Evolutionary conservation across 1,140 invertebrate species (phyloP).

Genomic region (Mycetomoellerius zeteki): DNA sequence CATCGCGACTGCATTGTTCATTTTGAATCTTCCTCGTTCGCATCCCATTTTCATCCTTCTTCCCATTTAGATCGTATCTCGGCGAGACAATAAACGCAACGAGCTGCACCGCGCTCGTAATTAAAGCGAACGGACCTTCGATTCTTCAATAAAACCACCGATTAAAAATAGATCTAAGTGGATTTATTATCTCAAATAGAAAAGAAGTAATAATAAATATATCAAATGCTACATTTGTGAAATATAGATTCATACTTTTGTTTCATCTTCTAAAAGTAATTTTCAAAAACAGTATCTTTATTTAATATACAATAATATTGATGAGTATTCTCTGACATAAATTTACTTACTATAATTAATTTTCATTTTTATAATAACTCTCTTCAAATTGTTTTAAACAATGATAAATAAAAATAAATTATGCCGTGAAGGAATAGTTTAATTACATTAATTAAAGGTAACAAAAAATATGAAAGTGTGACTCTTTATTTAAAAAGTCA

Average conservation of each 20-base stretch:
- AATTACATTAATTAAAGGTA: constrained; percentile 21
- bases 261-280: neutral
- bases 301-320: neutral
- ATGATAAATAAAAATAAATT: neutral
- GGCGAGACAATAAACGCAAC: constrained; percentile 63
- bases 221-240: neutral
- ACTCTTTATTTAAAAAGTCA: neutral
- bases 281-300: neutral
- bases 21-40: constrained; percentile 51
- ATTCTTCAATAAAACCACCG: constrained; percentile 50
- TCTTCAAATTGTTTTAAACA: neutral
- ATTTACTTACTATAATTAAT: constrained; percentile 2
- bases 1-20: constrained; percentile 57
- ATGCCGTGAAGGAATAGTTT: neutral
- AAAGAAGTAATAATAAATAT: neutral
- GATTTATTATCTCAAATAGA: neutral
- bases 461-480: neutral
- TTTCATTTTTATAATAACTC: constrained; percentile 1
- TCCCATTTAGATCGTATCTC: constrained; percentile 33
- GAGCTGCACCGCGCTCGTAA: constrained; percentile 31
- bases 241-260: neutral
- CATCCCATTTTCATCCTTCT: constrained; percentile 11
- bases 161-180: constrained; percentile 10
- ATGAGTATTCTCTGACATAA: neutral
- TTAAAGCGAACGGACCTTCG: constrained; percentile 53